Evolutionary conservation across 2,113 vertebrate species (phyloP).

Genomic region (Leiothrix lutea): DNA sequence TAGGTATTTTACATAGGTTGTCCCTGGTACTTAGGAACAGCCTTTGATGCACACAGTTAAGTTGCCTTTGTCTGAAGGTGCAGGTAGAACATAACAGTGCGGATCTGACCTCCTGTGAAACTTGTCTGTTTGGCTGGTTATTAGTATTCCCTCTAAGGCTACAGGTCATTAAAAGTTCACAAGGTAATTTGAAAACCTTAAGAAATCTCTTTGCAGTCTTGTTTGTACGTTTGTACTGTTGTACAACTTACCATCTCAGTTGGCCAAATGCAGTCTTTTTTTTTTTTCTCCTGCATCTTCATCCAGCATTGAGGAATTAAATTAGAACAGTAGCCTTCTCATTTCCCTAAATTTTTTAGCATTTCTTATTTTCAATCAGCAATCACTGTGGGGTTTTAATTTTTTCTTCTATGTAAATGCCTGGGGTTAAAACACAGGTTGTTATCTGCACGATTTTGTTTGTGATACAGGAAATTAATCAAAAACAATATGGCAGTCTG

Average conservation of each 20-base stretch:
- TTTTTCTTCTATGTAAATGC: background rate
- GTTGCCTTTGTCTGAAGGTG: background rate
- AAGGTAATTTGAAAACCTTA: background rate
- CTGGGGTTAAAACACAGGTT: background rate
- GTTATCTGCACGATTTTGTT: background rate
- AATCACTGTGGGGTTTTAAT: background rate
- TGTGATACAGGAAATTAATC: background rate
- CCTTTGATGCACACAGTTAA: background rate
- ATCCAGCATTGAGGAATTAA: background rate
- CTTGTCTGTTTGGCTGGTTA: background rate
- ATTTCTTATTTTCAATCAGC: background rate
- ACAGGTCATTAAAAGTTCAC: background rate
- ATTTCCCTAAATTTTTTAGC: background rate
- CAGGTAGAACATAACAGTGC: background rate
- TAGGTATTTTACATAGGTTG: background rate
- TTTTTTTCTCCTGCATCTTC: background rate
- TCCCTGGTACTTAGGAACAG: background rate
- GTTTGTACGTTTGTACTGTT: conserved; percentile 14
- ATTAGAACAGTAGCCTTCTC: background rate
- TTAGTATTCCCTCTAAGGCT: background rate
- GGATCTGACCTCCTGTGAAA: background rate
- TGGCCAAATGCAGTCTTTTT: background rate
- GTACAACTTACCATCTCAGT: background rate
- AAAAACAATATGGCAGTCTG: background rate
- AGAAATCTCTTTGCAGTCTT: background rate